Percentiles rank a stretch among this genome's conserved stretches.
phyloP scores from a whole-genome alignment of 23 tunicate species.

The Styela clava region DNA sequence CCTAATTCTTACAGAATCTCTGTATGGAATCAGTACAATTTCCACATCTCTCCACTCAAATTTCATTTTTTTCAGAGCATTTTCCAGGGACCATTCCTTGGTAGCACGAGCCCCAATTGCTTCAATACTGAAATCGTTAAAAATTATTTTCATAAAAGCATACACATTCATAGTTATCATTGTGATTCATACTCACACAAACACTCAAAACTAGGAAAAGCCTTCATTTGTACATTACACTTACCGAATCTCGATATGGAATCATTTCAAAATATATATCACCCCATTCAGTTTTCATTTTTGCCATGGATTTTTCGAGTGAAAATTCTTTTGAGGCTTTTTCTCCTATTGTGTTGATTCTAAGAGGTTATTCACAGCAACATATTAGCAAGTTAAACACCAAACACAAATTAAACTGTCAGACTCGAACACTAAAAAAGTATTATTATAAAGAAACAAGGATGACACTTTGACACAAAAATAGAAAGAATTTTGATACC shows the following conservation, averaged over 20 bases:
- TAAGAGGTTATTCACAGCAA: slow-evolving; percentile 32
- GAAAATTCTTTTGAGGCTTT: slow-evolving; percentile 94
- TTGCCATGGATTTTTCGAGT: slow-evolving; percentile 70
- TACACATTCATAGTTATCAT: too few relatives aligned
- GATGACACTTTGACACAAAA: too few relatives aligned
- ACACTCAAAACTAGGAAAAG: too few relatives aligned
- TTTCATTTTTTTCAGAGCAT: slow-evolving; percentile 49
- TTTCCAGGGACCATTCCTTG: slow-evolving; percentile 57
- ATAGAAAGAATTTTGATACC: too few relatives aligned
- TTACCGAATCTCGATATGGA: slow-evolving; percentile 93
- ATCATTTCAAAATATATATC: slow-evolving; percentile 70
- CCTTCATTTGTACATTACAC: too few relatives aligned
- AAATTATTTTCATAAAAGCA: too few relatives aligned
- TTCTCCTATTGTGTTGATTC: slow-evolving; percentile 70
- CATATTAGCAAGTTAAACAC: not conserved
- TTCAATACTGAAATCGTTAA: slow-evolving; percentile 18
- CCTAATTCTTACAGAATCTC: slow-evolving; percentile 40
- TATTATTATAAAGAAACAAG: not conserved
- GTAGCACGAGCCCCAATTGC: slow-evolving; percentile 36
- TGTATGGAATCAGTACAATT: slow-evolving; percentile 33
- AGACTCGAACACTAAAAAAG: too few relatives aligned
- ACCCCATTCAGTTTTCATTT: slow-evolving; percentile 93
- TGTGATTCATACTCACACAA: too few relatives aligned
- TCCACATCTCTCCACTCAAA: slow-evolving; percentile 35
- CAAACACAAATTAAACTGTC: not conserved